Percentiles rank a stretch among this genome's conserved stretches.
Conservation (phyloP, 2,113 vertebrate genomes). For the Mesembrinibis cayennensis region DNA sequence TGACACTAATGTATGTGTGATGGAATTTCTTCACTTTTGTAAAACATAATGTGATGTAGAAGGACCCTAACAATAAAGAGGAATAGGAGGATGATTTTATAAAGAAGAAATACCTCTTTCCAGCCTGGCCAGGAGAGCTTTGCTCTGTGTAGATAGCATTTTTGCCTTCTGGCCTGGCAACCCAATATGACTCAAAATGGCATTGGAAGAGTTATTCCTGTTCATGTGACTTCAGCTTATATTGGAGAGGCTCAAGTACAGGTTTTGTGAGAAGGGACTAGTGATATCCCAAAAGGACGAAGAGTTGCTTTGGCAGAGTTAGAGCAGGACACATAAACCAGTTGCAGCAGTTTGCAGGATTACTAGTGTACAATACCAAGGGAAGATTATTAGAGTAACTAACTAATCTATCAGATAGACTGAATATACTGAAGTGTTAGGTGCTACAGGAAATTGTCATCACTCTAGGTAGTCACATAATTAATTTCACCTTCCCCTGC, state of each 20-base stretch:
- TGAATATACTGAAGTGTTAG: not conserved
- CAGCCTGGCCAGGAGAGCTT: not conserved
- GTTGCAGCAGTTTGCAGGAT: not conserved
- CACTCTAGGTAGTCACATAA: not conserved
- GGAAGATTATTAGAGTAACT: not conserved
- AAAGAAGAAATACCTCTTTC: not conserved
- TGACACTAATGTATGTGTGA: not conserved
- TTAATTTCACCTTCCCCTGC: not conserved
- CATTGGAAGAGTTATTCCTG: not conserved
- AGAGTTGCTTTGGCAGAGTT: not conserved
- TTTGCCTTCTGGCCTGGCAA: not conserved
- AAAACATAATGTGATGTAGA: not conserved
- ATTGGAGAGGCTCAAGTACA: not conserved
- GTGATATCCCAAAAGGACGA: not conserved
- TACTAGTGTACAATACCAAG: not conserved
- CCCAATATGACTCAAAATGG: not conserved
- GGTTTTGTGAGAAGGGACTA: not conserved
- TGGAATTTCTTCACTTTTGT: not conserved
- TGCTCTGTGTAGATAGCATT: not conserved
- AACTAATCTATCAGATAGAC: not conserved
- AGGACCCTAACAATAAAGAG: not conserved
- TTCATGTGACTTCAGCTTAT: not conserved
- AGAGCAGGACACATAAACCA: not conserved
- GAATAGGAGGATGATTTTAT: not conserved
- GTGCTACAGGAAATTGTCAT: not conserved